Conservation (phyloP, 1,140 invertebrate species). For the Saccostrea echinata region DNA sequence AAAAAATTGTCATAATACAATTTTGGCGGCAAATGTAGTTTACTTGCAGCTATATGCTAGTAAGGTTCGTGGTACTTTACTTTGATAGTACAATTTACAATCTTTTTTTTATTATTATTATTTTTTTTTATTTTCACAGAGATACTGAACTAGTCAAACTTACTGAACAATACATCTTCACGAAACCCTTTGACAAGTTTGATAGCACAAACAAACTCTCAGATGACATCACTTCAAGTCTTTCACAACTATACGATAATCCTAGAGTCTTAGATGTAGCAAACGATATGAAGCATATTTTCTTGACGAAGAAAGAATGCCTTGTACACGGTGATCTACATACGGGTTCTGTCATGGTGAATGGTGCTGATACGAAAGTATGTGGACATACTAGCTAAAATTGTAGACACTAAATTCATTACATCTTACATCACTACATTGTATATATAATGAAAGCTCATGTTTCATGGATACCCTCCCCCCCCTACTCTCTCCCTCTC, state of each 20-base stretch:
- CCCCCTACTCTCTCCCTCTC: no score
- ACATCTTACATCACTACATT: no score
- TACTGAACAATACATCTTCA: constrained; percentile 69
- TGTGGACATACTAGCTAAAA: no score
- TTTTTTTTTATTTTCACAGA: constrained; percentile 48
- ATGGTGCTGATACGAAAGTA: constrained; percentile 59
- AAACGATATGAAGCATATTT: constrained; percentile 63
- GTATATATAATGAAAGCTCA: no score
- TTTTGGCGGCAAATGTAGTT: no score
- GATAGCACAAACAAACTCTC: constrained; percentile 64
- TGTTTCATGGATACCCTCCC: no score
- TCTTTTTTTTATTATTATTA: background rate
- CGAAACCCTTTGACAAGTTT: constrained; percentile 60
- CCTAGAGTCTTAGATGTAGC: constrained; percentile 55
- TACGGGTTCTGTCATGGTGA: constrained; percentile 70
- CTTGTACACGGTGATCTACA: constrained; percentile 73
- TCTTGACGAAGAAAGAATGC: constrained; percentile 70
- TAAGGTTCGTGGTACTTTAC: no score
- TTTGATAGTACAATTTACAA: no score
- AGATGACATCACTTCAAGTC: constrained; percentile 53
- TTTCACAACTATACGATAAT: constrained; percentile 60
- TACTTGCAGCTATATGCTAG: no score
- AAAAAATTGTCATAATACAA: no score
- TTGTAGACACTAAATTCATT: no score
- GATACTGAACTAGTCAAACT: constrained; percentile 62